These are phyloP conservation scores for Hydroisotoma schaefferi DNA, from an alignment of 2,888 invertebrate species.

Conservation along the genomic window DNA sequence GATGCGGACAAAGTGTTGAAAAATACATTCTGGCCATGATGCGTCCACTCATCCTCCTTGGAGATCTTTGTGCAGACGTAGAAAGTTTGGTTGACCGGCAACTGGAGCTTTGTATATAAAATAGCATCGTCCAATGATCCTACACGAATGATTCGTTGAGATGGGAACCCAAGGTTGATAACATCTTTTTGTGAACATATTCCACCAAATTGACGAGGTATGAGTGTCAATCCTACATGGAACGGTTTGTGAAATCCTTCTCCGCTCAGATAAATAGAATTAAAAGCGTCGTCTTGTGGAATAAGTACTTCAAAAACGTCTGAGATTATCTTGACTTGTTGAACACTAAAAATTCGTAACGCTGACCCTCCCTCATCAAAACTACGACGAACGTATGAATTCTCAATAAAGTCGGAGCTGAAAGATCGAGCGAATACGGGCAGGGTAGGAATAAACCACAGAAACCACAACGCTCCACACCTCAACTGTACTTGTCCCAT, in stretches of 20 bases:
- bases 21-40: no score
- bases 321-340: background rate
- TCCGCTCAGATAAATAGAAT: background rate
- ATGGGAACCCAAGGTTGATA: background rate
- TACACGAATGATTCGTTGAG: background rate
- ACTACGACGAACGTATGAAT: background rate
- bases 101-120: background rate
- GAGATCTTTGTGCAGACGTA: background rate
- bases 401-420: background rate
- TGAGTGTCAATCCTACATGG: background rate
- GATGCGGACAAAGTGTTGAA: no score
- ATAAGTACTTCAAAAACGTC: no score
- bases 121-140: background rate
- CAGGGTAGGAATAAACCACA: background rate
- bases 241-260: background rate
- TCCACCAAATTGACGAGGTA: background rate
- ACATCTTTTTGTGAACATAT: background rate
- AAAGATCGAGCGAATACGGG: background rate
- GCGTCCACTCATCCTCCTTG: background rate
- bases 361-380: background rate
- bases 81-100: background rate
- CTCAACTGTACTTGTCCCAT: background rate
- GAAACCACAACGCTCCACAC: background rate
- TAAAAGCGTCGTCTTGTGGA: background rate
- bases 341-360: background rate